A percentile compares a stretch with the other conserved stretches of the same genome.
Conservation (phyloP, 1,140 invertebrate genomes). For the Drosophila parvula region DNA sequence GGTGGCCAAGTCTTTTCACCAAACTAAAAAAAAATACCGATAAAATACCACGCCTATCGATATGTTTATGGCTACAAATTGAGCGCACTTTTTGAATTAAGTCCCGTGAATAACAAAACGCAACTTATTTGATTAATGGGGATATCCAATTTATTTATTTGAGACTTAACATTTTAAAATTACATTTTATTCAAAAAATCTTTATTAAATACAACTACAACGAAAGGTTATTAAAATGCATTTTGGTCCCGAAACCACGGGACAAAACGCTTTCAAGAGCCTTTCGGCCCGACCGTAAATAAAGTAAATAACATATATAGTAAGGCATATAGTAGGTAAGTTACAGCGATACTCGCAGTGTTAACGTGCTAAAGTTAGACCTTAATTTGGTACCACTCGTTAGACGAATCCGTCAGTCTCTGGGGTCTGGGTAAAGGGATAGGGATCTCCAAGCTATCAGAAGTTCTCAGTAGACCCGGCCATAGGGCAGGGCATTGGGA, state of each 20-base stretch:
- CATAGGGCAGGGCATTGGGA: conserved; percentile 79
- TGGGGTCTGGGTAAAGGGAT: conserved; percentile 23
- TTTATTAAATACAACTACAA: conserved; percentile 22
- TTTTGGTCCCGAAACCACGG: conserved; percentile 33
- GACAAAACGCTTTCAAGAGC: conserved; percentile 65
- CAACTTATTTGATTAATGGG: background rate
- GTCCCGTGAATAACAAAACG: background rate
- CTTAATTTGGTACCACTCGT: conserved; percentile 72
- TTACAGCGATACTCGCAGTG: conserved; percentile 11
- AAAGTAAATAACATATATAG: conserved; percentile 13
- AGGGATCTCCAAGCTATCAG: conserved; percentile 6
- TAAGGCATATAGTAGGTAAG: conserved; percentile 4
- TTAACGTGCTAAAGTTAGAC: conserved; percentile 46
- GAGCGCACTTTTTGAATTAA: background rate
- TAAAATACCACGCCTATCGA: background rate
- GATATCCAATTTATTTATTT: conserved; percentile 1
- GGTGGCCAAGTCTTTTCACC: background rate
- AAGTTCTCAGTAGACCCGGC: conserved; percentile 71
- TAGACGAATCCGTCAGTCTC: conserved; percentile 76
- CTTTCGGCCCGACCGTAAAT: conserved; percentile 41
- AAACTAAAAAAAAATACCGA: background rate
- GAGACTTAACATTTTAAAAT: conserved; percentile 5
- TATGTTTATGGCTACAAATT: too few relatives aligned
- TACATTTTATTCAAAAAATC: conserved; percentile 7
- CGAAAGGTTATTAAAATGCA: conserved; percentile 68